Evolutionary conservation across 2,113 vertebrate species (phyloP).

Genomic region (Daboia siamensis): DNA sequence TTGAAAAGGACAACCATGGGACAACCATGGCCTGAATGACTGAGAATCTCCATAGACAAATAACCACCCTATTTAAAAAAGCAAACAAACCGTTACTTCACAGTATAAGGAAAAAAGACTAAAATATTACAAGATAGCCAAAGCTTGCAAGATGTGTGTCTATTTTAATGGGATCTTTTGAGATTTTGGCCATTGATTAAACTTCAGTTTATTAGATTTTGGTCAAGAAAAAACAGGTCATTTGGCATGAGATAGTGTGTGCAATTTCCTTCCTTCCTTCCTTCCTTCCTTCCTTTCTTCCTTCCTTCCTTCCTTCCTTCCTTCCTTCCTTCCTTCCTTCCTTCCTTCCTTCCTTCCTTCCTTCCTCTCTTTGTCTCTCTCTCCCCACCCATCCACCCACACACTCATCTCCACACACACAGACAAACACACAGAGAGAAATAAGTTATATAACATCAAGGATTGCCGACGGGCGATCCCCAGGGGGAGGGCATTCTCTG

Average conservation of each 20-base stretch:
- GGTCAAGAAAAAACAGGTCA: too few species aligned
- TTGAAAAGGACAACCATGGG: not conserved
- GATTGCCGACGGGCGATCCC: too few species aligned
- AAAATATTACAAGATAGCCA: not conserved
- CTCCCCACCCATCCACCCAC: not conserved
- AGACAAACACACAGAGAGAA: not conserved
- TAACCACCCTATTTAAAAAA: not conserved
- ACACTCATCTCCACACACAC: not conserved
- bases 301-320: too few species aligned
- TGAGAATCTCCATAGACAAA: not conserved
- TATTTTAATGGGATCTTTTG: too few species aligned
- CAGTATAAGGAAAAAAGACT: not conserved
- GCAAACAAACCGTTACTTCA: not conserved
- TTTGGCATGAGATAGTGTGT: not conserved
- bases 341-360: not conserved
- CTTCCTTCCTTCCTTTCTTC: not conserved
- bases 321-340: too few species aligned
- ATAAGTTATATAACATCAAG: not conserved
- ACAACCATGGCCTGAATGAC: not conserved
- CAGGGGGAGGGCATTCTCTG: too few species aligned
- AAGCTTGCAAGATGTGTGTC: not conserved
- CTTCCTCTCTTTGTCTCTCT: not conserved
- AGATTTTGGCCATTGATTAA: too few species aligned
- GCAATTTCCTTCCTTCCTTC: not conserved
- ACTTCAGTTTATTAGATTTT: too few species aligned